These are phyloP conservation scores for Lasius fuliginosus DNA, from an alignment of 2,888 invertebrate species.

Conservation along the genomic window DNA sequence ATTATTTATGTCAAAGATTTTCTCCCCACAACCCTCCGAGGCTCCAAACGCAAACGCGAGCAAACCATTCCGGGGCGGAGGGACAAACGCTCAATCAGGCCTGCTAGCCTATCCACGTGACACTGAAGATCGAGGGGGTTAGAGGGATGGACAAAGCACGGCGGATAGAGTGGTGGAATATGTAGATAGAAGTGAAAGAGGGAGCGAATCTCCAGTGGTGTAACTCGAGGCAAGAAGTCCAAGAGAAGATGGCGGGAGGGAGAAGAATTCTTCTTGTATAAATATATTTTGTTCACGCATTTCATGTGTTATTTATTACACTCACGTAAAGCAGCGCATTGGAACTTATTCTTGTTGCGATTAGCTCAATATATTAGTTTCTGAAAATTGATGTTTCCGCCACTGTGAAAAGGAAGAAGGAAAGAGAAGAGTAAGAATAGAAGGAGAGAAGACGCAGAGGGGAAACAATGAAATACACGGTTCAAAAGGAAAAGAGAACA, in stretches of 20 bases:
- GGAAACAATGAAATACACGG: not conserved
- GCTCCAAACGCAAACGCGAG: constrained; percentile 70
- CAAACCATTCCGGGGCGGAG: constrained; percentile 26
- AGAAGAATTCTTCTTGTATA: not conserved
- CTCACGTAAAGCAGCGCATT: not conserved
- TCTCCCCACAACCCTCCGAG: constrained; percentile 47
- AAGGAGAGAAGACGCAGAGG: not conserved
- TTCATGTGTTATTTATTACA: not conserved
- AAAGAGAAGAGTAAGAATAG: not conserved
- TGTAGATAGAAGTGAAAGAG: constrained; percentile 16
- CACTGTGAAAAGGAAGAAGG: not conserved
- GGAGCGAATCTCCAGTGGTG: constrained; percentile 1
- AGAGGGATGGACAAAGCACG: constrained; percentile 38
- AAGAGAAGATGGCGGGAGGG: not conserved
- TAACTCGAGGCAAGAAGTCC: not conserved
- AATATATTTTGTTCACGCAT: not conserved
- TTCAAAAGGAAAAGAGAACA: constrained; percentile 25
- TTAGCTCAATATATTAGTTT: not conserved
- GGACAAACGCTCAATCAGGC: constrained; percentile 45
- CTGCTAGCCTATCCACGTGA: constrained; percentile 54
- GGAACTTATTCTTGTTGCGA: not conserved
- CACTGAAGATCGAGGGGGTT: constrained; percentile 27
- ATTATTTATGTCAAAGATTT: constrained; percentile 85
- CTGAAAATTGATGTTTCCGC: not conserved
- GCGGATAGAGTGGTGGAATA: not conserved